phyloP scores from a whole-genome alignment of 1,140 invertebrate genomes.

The Drosophila watanabei region DNA sequence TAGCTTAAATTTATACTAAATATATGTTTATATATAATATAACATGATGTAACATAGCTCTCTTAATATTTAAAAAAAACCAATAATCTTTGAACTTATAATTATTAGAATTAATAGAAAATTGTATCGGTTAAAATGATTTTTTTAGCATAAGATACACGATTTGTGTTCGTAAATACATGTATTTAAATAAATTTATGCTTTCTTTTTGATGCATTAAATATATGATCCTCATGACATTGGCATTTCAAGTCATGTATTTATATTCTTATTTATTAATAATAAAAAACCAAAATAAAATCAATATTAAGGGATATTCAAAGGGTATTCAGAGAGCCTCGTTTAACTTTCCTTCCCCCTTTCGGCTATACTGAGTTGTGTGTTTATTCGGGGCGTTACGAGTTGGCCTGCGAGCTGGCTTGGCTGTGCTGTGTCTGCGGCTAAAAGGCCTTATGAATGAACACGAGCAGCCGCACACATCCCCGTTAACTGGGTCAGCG shows the following conservation, averaged over 20 bases:
- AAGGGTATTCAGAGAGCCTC: constrained; percentile 10
- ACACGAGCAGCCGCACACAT: constrained; percentile 30
- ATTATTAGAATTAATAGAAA: too few species aligned
- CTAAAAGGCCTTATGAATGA: constrained; percentile 62
- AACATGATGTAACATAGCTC: too few species aligned
- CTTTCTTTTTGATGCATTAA: neutral
- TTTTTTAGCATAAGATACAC: neutral
- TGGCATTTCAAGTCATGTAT: neutral
- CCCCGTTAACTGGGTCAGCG: constrained; percentile 69
- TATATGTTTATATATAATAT: too few species aligned
- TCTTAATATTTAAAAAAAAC: too few species aligned
- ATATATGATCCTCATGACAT: neutral
- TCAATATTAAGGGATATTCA: neutral
- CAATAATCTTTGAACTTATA: too few species aligned
- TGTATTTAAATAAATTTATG: neutral
- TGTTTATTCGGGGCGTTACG: constrained; percentile 22
- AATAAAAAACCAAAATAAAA: neutral
- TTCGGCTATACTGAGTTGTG: neutral
- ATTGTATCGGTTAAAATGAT: too few species aligned
- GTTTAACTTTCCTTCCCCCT: neutral
- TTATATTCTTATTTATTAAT: neutral
- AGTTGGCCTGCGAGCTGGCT: constrained; percentile 13
- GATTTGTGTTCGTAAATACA: neutral
- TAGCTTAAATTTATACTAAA: too few species aligned
- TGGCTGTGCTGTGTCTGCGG: constrained; percentile 15